These are phyloP conservation scores for Peromyscus attwateri DNA, from an alignment of 2,797 vertebrate species.

Conservation along the genomic window DNA sequence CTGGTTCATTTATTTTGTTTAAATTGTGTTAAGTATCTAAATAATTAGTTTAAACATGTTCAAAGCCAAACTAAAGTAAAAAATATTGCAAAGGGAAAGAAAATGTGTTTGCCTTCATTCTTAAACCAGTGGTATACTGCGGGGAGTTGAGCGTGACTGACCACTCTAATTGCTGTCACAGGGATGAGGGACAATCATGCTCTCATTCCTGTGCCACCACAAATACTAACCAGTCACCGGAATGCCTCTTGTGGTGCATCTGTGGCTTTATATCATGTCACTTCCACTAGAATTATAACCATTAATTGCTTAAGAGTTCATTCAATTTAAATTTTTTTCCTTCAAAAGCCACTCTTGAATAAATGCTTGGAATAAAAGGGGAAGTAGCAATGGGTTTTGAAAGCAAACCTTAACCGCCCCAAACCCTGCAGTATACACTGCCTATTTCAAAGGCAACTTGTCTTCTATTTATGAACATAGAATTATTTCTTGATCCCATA, in stretches of 20 bases:
- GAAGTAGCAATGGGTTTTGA: constrained; percentile 40
- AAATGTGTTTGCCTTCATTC: constrained; percentile 59
- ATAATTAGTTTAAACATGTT: constrained; percentile 82
- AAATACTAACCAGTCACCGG: constrained; percentile 68
- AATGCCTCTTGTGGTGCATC: constrained; percentile 62
- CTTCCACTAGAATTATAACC: constrained; percentile 71
- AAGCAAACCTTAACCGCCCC: constrained; percentile 45
- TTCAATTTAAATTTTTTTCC: constrained; percentile 79
- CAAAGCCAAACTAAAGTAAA: constrained; percentile 76
- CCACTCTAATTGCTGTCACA: constrained; percentile 72
- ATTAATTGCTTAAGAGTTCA: constrained; percentile 82
- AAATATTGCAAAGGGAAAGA: constrained; percentile 62
- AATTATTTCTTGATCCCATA: constrained; percentile 55
- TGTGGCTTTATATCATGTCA: constrained; percentile 73
- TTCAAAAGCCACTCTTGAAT: constrained; percentile 72
- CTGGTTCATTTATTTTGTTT: constrained; percentile 83
- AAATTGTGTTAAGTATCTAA: constrained; percentile 84
- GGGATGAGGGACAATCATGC: constrained; percentile 55
- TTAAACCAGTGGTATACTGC: constrained; percentile 38
- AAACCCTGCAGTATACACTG: constrained; percentile 4
- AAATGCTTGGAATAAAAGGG: constrained; percentile 71
- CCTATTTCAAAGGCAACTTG: constrained; percentile 23
- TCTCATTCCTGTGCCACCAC: constrained; percentile 68
- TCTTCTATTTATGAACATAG: constrained; percentile 52
- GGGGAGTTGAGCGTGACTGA: constrained; percentile 63